phyloP scores from a whole-genome alignment of 2,797 vertebrate species.

The Sebastes hubbsi region DNA sequence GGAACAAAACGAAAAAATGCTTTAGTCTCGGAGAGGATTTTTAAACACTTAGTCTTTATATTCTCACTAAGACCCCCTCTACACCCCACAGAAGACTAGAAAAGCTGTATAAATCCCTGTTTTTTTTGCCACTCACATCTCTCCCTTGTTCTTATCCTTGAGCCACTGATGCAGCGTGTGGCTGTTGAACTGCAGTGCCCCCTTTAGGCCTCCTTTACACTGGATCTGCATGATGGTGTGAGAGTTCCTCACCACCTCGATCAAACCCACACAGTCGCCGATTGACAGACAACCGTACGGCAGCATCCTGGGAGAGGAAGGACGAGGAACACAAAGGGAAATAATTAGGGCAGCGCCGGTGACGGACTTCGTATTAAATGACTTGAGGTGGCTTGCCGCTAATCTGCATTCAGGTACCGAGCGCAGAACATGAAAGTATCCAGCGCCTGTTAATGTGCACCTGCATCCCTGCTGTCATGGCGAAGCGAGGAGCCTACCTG shows the following conservation, averaged over 20 bases:
- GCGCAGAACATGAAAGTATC: conserved; percentile 54
- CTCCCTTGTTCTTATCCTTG: conserved; percentile 88
- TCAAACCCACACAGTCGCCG: conserved; percentile 88
- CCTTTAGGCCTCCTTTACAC: conserved; percentile 89
- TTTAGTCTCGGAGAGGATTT: background rate
- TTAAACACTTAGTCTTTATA: background rate
- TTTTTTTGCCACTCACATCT: conserved; percentile 77
- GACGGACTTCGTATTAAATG: conserved; percentile 27
- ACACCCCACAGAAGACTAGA: background rate
- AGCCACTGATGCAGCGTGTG: conserved; percentile 89
- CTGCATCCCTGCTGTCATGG: conserved; percentile 64
- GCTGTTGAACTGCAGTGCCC: conserved; percentile 90
- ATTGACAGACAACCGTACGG: conserved; percentile 89
- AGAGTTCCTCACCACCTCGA: conserved; percentile 88
- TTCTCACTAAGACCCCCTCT: background rate
- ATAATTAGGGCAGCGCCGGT: background rate
- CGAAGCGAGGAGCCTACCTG: conserved; percentile 83
- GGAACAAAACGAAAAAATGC: background rate
- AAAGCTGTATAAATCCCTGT: background rate
- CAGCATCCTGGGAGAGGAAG: conserved; percentile 81
- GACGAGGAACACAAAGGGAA: background rate
- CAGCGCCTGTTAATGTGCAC: conserved; percentile 47
- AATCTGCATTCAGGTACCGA: conserved; percentile 50
- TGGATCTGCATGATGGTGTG: conserved; percentile 93
- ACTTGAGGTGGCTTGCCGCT: conserved; percentile 32